Evolutionary conservation across 2,113 vertebrate species (phyloP).

Genomic region (Ictalurus furcatus): DNA sequence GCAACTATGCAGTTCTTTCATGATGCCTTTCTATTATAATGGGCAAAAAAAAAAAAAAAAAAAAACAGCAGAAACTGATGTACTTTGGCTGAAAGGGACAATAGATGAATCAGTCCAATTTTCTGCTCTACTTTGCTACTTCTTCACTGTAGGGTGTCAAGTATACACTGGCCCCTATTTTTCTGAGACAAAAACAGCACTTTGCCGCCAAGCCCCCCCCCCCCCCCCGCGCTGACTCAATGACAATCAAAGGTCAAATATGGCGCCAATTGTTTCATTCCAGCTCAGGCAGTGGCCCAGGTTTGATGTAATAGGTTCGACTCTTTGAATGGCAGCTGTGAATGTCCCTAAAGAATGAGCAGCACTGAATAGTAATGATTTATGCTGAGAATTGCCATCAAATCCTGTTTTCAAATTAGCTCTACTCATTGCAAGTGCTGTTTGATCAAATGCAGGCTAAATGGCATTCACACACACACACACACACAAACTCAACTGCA

Average conservation of each 20-base stretch:
- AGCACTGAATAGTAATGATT: background rate
- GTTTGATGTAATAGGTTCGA: constrained; percentile 53
- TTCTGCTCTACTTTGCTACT: constrained; percentile 24
- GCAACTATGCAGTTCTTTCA: background rate
- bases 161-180: background rate
- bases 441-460: constrained; percentile 11
- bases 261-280: constrained; percentile 51
- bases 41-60: background rate
- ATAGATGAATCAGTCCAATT: constrained; percentile 12
- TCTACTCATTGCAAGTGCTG: constrained; percentile 1
- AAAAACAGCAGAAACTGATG: background rate
- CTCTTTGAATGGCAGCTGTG: background rate
- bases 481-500: background rate
- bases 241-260: constrained; percentile 73
- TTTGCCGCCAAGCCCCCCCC: background rate
- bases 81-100: background rate
- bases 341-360: background rate
- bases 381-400: constrained; percentile 4
- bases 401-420: constrained; percentile 14
- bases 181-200: constrained; percentile 9
- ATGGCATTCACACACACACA: background rate
- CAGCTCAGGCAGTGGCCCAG: constrained; percentile 26
- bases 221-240: constrained; percentile 58
- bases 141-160: background rate
- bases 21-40: background rate